These are phyloP conservation scores for Amphiura filiformis DNA, from an alignment of 35 echinoderm and acorn worm species.

Conservation along the genomic window DNA sequence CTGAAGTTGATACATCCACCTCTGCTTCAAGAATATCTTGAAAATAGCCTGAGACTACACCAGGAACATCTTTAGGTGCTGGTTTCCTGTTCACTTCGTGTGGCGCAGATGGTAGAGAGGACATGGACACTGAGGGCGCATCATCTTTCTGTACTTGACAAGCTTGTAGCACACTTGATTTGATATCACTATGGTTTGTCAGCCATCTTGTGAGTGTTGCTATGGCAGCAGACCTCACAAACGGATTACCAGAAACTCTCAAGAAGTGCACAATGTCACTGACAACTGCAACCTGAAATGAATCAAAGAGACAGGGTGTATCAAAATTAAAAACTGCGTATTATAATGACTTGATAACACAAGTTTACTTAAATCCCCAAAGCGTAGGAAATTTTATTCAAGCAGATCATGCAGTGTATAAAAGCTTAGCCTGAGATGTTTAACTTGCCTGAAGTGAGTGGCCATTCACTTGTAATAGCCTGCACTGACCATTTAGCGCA, in stretches of 20 bases:
- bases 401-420: no score
- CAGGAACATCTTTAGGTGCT: neutral
- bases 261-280: neutral
- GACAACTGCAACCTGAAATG: neutral
- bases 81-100: neutral
- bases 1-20: no score
- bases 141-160: neutral
- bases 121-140: neutral
- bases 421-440: no score
- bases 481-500: no score
- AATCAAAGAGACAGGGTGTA: neutral
- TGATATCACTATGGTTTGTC: neutral
- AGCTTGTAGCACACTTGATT: neutral
- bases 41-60: neutral
- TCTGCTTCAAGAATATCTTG: neutral
- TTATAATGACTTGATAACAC: no score
- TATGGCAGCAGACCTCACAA: slow-evolving; percentile 3
- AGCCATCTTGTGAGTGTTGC: neutral
- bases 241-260: neutral
- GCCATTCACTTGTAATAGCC: no score
- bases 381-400: no score
- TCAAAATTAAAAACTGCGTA: no score
- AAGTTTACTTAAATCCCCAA: no score
- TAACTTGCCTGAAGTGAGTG: no score
- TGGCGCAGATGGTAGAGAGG: neutral